phyloP scores from a whole-genome alignment of 2,888 invertebrate species.

The Gasteruption jaculator region DNA sequence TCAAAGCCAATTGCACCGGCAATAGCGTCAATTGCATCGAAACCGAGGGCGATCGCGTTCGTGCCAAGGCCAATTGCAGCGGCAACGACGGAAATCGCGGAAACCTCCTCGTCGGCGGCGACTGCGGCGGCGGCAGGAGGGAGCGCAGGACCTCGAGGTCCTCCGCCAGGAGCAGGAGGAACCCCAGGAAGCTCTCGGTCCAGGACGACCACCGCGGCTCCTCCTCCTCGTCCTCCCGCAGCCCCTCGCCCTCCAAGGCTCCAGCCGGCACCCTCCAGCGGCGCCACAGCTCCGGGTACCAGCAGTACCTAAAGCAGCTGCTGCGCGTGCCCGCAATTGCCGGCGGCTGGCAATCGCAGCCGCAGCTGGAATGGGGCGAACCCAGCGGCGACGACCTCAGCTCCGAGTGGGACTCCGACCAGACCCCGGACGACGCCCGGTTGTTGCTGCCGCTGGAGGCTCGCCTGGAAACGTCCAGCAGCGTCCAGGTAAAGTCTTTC shows the following conservation, averaged over 20 bases:
- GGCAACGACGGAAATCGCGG: no score
- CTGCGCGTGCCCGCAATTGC: slow-evolving; percentile 62
- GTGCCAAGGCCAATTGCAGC: no score
- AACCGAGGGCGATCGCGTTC: no score
- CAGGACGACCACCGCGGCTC: slow-evolving; percentile 32
- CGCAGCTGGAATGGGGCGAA: slow-evolving; percentile 72
- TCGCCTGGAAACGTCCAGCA: slow-evolving; percentile 21
- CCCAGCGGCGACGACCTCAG: slow-evolving; percentile 89
- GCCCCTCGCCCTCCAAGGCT: slow-evolving; percentile 36
- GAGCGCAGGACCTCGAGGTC: slow-evolving; percentile 31
- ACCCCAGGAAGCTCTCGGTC: slow-evolving; percentile 30
- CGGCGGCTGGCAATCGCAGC: no score
- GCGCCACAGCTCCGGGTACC: slow-evolving; percentile 57
- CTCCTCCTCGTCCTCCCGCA: slow-evolving; percentile 43
- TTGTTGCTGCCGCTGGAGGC: slow-evolving; percentile 16
- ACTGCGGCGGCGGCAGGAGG: no score
- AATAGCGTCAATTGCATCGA: no score
- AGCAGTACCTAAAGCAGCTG: slow-evolving; percentile 74
- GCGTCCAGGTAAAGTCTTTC: slow-evolving; percentile 24
- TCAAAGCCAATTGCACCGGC: no score
- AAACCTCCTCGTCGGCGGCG: slow-evolving; percentile 15
- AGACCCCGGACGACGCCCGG: slow-evolving; percentile 23
- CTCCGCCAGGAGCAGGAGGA: slow-evolving; percentile 28
- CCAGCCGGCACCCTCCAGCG: slow-evolving; percentile 2
- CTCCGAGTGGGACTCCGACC: slow-evolving; percentile 87